A percentile compares a stretch with the other conserved stretches of the same genome.
These are phyloP conservation scores for Thunnus maccoyii DNA, from an alignment of 2,113 vertebrate species.

Conservation along the genomic window DNA sequence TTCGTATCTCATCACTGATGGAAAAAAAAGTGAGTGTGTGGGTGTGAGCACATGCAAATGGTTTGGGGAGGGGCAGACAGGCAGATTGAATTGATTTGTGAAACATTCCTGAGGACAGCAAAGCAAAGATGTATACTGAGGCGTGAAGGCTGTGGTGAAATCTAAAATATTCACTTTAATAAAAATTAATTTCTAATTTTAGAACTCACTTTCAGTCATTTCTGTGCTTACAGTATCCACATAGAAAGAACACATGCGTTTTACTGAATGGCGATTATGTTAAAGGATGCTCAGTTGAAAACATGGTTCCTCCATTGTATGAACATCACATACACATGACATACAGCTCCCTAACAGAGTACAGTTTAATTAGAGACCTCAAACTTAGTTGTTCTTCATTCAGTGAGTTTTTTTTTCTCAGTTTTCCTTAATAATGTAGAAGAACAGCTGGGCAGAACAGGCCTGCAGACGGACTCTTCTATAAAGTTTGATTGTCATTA, in stretches of 20 bases:
- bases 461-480: constrained; percentile 18
- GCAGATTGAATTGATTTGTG: constrained; percentile 56
- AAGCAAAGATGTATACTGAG: neutral
- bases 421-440: constrained; percentile 52
- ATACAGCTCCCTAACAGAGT: constrained; percentile 1
- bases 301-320: neutral
- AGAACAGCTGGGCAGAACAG: constrained; percentile 47
- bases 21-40: constrained; percentile 51
- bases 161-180: constrained; percentile 18
- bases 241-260: neutral
- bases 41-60: constrained; percentile 67
- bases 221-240: neutral
- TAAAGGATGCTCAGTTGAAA: neutral
- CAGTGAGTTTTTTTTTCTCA: neutral
- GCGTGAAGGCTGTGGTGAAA: neutral
- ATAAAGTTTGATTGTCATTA: constrained; percentile 23
- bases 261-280: neutral
- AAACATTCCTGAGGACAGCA: constrained; percentile 42
- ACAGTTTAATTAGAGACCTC: constrained; percentile 20
- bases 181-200: neutral
- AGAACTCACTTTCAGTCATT: neutral
- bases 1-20: constrained; percentile 62
- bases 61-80: constrained; percentile 39
- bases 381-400: constrained; percentile 41
- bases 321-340: neutral